A percentile compares a stretch with the other conserved stretches of the same genome.
Conservation (phyloP, 2,113 vertebrate genomes). For the Bambusicola thoracicus region DNA sequence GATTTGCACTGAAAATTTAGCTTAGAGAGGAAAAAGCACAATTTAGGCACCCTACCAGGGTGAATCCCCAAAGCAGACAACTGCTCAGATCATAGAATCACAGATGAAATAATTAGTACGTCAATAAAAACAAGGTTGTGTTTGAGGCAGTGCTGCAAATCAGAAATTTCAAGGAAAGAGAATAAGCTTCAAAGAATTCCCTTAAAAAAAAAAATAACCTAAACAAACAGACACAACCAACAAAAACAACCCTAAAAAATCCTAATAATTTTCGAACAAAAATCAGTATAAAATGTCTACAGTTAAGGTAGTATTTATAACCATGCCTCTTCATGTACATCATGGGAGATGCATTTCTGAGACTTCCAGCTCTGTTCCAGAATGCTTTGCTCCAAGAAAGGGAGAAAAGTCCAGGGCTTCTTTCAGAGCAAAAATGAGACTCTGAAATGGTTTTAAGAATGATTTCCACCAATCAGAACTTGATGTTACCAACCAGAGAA, state of each 20-base stretch:
- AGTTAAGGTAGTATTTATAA: background rate
- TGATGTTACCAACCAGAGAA: fast-evolving
- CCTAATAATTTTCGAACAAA: background rate
- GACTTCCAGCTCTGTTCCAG: background rate
- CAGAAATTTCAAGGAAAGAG: background rate
- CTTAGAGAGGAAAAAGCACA: background rate
- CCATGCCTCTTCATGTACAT: background rate
- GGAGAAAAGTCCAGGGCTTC: background rate
- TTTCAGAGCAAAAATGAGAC: background rate
- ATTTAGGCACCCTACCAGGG: background rate
- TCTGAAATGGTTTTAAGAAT: background rate
- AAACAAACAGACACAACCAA: background rate
- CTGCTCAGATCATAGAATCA: too few species aligned
- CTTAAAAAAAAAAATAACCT: background rate
- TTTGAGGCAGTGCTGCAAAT: fast-evolving
- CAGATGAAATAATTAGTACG: background rate
- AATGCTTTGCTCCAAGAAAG: background rate
- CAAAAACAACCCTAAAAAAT: background rate
- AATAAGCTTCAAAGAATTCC: background rate
- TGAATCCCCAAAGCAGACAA: background rate
- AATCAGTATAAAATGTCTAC: background rate
- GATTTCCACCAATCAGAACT: background rate
- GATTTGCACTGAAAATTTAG: background rate
- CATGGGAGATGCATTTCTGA: background rate
- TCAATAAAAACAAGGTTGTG: background rate